Percentiles rank a stretch among this genome's conserved stretches.
Conservation (phyloP, 2,888 invertebrate genomes). For the Girardia tigrina region DNA sequence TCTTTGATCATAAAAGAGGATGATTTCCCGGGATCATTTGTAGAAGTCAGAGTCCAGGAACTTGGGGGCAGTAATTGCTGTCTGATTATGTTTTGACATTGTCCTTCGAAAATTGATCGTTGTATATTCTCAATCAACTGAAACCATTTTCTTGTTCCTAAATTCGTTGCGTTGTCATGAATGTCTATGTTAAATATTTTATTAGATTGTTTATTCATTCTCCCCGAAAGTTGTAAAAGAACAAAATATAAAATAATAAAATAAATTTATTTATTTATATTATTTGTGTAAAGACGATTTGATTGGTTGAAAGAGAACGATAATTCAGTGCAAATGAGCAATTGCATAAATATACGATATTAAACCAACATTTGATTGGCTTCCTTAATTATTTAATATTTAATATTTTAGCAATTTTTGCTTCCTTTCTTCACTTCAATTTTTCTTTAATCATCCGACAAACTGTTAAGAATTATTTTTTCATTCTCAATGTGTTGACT, state of each 20-base stretch:
- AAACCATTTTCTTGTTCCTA: conserved; percentile 8
- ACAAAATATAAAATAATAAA: too few relatives aligned
- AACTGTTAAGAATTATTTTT: too few relatives aligned
- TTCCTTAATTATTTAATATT: neutral
- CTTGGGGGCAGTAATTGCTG: neutral
- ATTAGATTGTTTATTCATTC: neutral
- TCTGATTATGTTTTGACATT: neutral
- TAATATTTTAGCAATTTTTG: neutral
- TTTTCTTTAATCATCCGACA: too few relatives aligned
- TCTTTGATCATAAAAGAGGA: neutral
- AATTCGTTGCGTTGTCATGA: neutral
- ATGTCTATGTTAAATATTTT: neutral
- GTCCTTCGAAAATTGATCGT: neutral
- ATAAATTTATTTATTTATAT: neutral
- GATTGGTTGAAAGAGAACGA: neutral
- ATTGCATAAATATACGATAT: conserved; percentile 7
- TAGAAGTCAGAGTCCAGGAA: neutral
- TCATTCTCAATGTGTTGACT: too few relatives aligned
- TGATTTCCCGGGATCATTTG: neutral
- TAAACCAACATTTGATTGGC: neutral
- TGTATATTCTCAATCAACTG: conserved; percentile 14
- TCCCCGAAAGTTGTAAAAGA: neutral
- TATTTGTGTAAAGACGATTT: neutral
- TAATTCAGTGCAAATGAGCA: neutral
- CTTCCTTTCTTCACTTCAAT: too few relatives aligned